Percentiles rank a stretch among this genome's conserved stretches.
Conservation (phyloP, 2,797 vertebrate genomes). For the Dendrocincla fuliginosa region DNA sequence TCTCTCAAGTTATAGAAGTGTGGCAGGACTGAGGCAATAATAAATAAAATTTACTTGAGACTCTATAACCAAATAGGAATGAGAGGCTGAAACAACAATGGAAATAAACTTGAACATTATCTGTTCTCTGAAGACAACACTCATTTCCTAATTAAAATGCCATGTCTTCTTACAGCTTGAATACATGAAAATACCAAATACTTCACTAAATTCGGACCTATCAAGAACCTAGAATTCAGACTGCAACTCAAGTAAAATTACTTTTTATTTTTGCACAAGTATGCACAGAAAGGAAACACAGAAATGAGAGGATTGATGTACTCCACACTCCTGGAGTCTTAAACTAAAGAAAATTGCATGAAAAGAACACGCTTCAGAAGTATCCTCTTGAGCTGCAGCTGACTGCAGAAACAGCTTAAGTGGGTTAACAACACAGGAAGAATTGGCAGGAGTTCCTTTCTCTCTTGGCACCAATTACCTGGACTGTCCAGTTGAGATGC, state of each 20-base stretch:
- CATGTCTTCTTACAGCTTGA: neutral
- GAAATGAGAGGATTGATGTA: neutral
- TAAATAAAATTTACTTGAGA: neutral
- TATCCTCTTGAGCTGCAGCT: neutral
- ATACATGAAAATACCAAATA: neutral
- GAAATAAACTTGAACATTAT: neutral
- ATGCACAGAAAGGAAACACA: neutral
- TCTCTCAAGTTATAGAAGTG: neutral
- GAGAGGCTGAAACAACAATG: neutral
- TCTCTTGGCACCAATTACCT: conserved; percentile 78
- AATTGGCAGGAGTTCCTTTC: neutral
- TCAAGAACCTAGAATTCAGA: neutral
- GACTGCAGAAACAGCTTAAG: neutral
- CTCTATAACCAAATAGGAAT: neutral
- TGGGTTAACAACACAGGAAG: neutral
- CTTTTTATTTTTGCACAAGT: neutral
- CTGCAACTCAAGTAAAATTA: neutral
- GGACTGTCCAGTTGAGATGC: conserved; percentile 88
- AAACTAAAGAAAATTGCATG: neutral
- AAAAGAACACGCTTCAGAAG: neutral
- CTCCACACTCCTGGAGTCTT: neutral
- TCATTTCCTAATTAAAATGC: neutral
- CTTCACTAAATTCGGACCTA: neutral
- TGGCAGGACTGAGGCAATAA: neutral
- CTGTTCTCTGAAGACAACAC: neutral